Base-by-base conservation (phyloP, 1,140 invertebrate genomes). In the Antheraea mylitta region DNA sequence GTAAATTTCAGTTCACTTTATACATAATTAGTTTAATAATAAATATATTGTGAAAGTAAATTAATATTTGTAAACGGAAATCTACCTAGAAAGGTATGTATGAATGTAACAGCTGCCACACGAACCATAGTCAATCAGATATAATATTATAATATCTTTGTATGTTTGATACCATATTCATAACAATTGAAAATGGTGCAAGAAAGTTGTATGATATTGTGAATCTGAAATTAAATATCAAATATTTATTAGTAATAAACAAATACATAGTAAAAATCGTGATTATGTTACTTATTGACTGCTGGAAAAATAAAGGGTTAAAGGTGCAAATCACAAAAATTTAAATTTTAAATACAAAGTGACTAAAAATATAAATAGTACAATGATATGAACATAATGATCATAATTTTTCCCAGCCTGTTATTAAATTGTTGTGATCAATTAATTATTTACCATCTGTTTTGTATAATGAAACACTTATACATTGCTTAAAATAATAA, bases 101-200 rank as follows among this genome's bases (percentile, higher is more conserved):
- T 81, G 87, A 86, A 91, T 91, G 83, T 88, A 87, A 90, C 83
- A 89, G 86, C 86, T 89, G 86, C 85, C 86, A 90, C 87, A 89
- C 73, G 85, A 81, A 89, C 75, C 82, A 85, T 85, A 80, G 71
- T 81, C 64, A 77, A 78, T 77, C 77, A 77, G 45, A 77, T 78
- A 72, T 75, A 75, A 63, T n/a, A n/a, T 30, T 30, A 30, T 75
- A 71, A 77, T 75, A 77, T 66, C 72, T 75, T 71, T 78, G 66
- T 76, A 75, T 78, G 64, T 73, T 69, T 66, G 60, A 68, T 81
- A 68, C 68, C 65, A 69, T 68, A 75, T 69, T 69, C 68, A 74
- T 70, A 61, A 80, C 72, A 71, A 72, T 76, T 76, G 80, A 86
- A 90, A 86, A 86, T 88, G 87, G 86, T 90, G 87, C 83, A 83